Evolutionary conservation across 2,113 vertebrate genomes (phyloP), one percentile per base, ranked within the genome.

Genomic region (Nasalis larvatus): DNA sequence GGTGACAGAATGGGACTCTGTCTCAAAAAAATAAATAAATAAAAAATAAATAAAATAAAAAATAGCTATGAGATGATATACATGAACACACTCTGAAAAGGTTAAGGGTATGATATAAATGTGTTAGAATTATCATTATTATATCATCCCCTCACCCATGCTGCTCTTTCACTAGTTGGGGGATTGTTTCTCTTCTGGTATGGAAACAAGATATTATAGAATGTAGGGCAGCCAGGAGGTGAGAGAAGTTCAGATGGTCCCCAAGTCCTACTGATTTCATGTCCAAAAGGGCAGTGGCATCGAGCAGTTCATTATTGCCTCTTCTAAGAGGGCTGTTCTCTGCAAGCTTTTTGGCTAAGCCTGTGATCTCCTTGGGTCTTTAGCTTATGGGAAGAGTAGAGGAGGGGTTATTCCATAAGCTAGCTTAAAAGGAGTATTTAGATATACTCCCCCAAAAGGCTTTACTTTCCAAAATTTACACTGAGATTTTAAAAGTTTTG

Each of bases 391-490:
- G 30, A 20, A 13, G 76, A 30, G 6, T 80, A 12, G 69, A 58
- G 9, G 6, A 35, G 25, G 35, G 42, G 63, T 69, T 96, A 77
- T 47, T 89, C 49, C 17, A 3, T 83, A 78, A 89, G 27, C 45
- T 94, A 47, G 30, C 25, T 89, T 87, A 84, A 42, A 95, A 86
- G 49, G 42, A 63, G 52, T 88, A 77, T 13, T 81, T 63, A 77
- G 49, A 42, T 42, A 1, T 91, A 76, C 49, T 74, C 13, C 68
- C 49, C 49, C 47, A 77, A 87, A 91, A 83, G 8, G 7, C 40
- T 91, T 89, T 69, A 74, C 86, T 96, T 94, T 47, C 87, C 27
- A 91, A 92, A 84, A 84, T 92, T 78, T 69, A 87, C 56, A 47
- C 13, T 68, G 68, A 58, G 52, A 77, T 92, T 90, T 66, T 27